These are phyloP conservation scores for Terrapene triunguis DNA, from an alignment of 2,113 vertebrate species.

Conservation along the genomic window DNA sequence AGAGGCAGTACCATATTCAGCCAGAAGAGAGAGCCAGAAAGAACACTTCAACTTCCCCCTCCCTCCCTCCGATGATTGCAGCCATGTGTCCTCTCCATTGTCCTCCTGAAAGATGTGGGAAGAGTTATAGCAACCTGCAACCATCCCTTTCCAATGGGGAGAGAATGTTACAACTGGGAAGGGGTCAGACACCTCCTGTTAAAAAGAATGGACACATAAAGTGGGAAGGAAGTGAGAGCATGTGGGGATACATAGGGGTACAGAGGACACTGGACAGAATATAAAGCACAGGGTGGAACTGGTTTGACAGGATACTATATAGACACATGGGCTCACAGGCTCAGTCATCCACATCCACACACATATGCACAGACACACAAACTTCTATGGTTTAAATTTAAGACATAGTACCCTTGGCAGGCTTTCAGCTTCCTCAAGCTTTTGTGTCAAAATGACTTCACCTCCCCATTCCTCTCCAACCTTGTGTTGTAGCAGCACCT, in stretches of 20 bases:
- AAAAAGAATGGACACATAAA: accelerated
- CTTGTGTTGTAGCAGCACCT: slow-evolving; percentile 14
- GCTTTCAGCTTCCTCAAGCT: not conserved
- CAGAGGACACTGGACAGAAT: not conserved
- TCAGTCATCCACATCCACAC: not conserved
- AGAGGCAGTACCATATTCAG: not conserved
- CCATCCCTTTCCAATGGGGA: not conserved
- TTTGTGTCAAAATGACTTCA: not conserved
- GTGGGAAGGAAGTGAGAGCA: not conserved
- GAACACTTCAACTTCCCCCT: not conserved
- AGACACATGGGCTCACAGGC: not conserved
- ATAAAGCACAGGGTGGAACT: not conserved
- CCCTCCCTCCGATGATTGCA: not conserved
- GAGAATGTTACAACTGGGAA: not conserved
- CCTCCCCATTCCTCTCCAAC: not conserved
- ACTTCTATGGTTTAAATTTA: not conserved
- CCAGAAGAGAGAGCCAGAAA: not conserved
- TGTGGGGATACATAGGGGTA: not conserved
- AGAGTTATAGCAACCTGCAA: not conserved
- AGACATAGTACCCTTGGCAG: not conserved
- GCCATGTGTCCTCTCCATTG: not conserved
- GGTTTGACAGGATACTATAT: not conserved
- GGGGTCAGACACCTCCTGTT: not conserved
- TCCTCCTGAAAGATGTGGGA: not conserved
- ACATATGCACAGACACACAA: not conserved